Conservation (phyloP, 35 echinoderm and acorn worm genomes). For the Ophiothrix spiculata region DNA sequence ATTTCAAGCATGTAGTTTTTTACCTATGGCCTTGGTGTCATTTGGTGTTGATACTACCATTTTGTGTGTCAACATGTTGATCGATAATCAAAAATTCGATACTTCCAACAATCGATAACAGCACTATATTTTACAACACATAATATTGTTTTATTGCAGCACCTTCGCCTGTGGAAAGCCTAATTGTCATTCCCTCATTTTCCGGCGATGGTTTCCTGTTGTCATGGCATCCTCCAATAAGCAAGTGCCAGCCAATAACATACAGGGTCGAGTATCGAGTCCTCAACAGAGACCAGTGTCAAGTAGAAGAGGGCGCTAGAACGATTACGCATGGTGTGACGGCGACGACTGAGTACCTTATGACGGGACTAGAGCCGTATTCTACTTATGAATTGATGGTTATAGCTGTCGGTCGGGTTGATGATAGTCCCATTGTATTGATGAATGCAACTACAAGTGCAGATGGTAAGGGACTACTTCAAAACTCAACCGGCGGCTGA, state of each 20-base stretch:
- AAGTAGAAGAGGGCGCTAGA: neutral
- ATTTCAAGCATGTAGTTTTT: too few species aligned
- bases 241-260: neutral
- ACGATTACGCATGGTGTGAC: neutral
- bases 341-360: neutral
- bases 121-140: too few species aligned
- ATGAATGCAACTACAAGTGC: neutral
- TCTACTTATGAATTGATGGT: neutral
- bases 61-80: too few species aligned
- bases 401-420: neutral
- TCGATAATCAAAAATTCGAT: too few species aligned
- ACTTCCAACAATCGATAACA: too few species aligned
- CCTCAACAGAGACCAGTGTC: neutral
- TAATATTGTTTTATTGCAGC: neutral
- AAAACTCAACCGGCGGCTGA: too few species aligned
- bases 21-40: too few species aligned
- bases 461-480: too few species aligned
- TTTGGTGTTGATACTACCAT: too few species aligned
- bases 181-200: neutral
- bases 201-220: neutral
- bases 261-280: neutral
- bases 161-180: neutral
- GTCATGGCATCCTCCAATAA: neutral
- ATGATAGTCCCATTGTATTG: neutral
- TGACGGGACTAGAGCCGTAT: neutral